Evolutionary conservation across 2,797 vertebrate genomes (phyloP), one percentile per base, ranked within the genome.

Genomic region (Decapterus maruadsi): DNA sequence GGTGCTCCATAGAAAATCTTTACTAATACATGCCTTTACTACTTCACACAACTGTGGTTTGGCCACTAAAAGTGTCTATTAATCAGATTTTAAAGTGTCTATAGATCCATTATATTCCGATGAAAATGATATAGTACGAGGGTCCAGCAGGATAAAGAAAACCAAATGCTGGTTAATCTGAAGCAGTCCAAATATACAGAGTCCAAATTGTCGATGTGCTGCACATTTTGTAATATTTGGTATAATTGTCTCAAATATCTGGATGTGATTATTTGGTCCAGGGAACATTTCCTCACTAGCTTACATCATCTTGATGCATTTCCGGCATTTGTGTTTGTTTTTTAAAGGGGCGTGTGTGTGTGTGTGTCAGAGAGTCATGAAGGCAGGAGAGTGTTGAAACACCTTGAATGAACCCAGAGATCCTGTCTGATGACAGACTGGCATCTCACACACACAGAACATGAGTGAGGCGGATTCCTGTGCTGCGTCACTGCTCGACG

Each of bases 351-450:
- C 71, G 72, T 78, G 76, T 46, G 76, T 19, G 76, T 46, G 76
- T 19, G 16, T 46, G 45, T 6, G 45, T 43, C 54, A 19, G 50
- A 26, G 71, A 13, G 61, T 53, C 68, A n/a, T 20, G 57, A 42
- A 66, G 38, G 66, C 36, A 79, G 64, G 57, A 73, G 72, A 68
- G 88, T 78, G 85, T 85, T 89, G 78, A 90, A 88, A 88, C 72
- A 64, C 79, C 82, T 86, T 48, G 8, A 67, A 54, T 75, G 73
- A 87, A 84, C 68, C 63, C 79, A 51, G 61, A 80, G 69, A 70
- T 71, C 82, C 48, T 0, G 55, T 22, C 63, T 84, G 61, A 88
- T 84, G 68, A 68, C 63, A 48, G 83, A 50, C 83, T 58, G 40
- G 36, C 68, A 73, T 22, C 36, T 57, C 54, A 31, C 70, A 69